Conservation (phyloP, 23 tunicate species). For the Trididemnum miniatum region DNA sequence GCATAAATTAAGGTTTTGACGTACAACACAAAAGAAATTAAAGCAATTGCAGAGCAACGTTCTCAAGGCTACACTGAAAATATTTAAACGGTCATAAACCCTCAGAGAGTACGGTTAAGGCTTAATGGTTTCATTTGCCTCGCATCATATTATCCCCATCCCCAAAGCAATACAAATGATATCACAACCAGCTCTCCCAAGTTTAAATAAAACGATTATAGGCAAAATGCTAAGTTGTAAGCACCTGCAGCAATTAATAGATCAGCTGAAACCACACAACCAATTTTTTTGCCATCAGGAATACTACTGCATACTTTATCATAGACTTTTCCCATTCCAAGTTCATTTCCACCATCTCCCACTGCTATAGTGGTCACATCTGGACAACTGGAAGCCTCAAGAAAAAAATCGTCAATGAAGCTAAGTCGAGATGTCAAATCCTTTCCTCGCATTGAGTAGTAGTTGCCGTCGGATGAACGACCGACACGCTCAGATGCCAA, state of each 20-base stretch:
- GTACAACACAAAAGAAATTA: too few relatives aligned
- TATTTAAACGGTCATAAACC: too few relatives aligned
- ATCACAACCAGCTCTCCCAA: too few relatives aligned
- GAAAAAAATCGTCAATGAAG: conserved; percentile 64
- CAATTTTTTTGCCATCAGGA: conserved; percentile 58
- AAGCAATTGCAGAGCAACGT: too few relatives aligned
- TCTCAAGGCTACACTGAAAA: too few relatives aligned
- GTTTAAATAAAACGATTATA: too few relatives aligned
- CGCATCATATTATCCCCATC: too few relatives aligned
- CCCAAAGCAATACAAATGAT: too few relatives aligned
- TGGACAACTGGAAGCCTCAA: conserved; percentile 35
- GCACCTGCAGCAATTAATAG: conserved; percentile 62
- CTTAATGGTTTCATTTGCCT: too few relatives aligned
- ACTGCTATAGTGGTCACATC: conserved; percentile 63
- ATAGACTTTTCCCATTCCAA: conserved; percentile 93
- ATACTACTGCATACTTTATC: conserved; percentile 49
- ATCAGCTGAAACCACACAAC: conserved; percentile 54
- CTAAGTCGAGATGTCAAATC: conserved; percentile 47
- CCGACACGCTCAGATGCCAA: conserved; percentile 74
- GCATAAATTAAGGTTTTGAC: too few relatives aligned
- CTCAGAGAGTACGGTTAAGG: too few relatives aligned
- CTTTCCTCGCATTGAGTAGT: conserved; percentile 73
- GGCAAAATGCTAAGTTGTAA: too few relatives aligned
- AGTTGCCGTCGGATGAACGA: conserved; percentile 56
- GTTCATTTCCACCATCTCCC: conserved; percentile 94